Base-by-base conservation (phyloP, 2,797 vertebrate genomes). In the Sciurus carolinensis region DNA sequence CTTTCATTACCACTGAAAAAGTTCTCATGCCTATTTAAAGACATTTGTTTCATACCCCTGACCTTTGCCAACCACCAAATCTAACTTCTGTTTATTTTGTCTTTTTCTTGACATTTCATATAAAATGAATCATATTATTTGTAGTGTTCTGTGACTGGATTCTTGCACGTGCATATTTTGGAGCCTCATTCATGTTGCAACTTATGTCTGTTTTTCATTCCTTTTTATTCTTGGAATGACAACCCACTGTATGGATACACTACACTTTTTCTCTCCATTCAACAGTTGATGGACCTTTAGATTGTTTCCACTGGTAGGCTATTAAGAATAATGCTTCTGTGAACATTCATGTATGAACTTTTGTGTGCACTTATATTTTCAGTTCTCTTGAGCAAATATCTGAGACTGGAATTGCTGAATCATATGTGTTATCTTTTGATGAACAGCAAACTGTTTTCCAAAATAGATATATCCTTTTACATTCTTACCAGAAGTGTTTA, bases 51-150 rank as follows among this genome's bases (percentile, higher is more conserved):
- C 54, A n/a, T 20, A 73, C 5, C 6, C 22, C 26, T 5, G 2
- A 20, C 50, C 52, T 52, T 36, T 47, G 33, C 39, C 39, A 93
- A 72, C 44, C 33, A 72, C 33, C 44, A 54, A 89, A 66, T 88
- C 66, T 64, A 77, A 22, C 50, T 72, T 86, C 13, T 80, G 39
- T 80, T 24, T 71, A 76, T 30, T 64, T 26, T 4, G 1, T 66
- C 64, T 52, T 93, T 87, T 87, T 54, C 9, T 87, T 33, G 20
- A 88, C 30, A 75, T 82, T 42, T 87, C 36, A 82, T 67, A 54
- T n/a, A 88, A 54, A 67, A 39, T 17, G 39, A 54, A 39, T 88
- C 47, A 66, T 20, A 82, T 11, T 69, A 12, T 62, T 79, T 57
- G n/a, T 59, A 36, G 33, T 94, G 14, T 88, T 71, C 64, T 54